These are phyloP conservation scores for Metallyticus violacea DNA, from an alignment of 2,888 invertebrate genomes.

Conservation along the genomic window DNA sequence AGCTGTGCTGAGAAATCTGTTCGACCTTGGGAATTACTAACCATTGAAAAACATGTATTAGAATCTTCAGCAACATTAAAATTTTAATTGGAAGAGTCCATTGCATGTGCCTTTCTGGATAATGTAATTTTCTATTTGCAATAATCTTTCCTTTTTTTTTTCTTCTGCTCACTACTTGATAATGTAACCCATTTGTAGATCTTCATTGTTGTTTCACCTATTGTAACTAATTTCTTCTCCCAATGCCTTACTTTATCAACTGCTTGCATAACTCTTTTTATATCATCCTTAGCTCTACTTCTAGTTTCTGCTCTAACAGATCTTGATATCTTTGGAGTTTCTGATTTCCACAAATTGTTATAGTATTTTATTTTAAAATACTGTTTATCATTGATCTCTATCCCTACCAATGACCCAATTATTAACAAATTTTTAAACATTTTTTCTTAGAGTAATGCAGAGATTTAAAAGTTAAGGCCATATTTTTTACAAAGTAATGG, in stretches of 20 bases:
- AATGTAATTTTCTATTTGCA: too few relatives aligned
- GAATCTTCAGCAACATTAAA: too few relatives aligned
- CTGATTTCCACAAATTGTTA: not conserved
- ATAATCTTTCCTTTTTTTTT: too few relatives aligned
- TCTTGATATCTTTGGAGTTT: conserved; percentile 70
- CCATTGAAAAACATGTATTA: conserved; percentile 88
- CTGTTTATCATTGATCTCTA: not conserved
- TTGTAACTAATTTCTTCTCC: conserved; percentile 99
- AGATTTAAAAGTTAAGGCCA: too few relatives aligned
- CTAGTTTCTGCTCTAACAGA: conserved; percentile 97
- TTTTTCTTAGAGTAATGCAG: too few relatives aligned
- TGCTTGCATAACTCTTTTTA: conserved; percentile 97
- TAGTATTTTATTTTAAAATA: not conserved
- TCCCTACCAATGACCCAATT: too few relatives aligned
- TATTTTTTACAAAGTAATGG: too few relatives aligned
- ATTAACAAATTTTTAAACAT: too few relatives aligned
- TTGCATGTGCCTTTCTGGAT: too few relatives aligned
- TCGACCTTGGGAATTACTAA: conserved; percentile 86
- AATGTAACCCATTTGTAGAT: conserved; percentile 99
- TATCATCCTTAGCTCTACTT: conserved; percentile 98
- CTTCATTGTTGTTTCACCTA: conserved; percentile 97
- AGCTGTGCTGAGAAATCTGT: conserved; percentile 82
- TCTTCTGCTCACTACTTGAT: conserved; percentile 71
- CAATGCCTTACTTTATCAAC: conserved; percentile 98
- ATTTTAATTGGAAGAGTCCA: too few relatives aligned